Conservation (phyloP, 2,888 invertebrate species). For the Dilophus febrilis region DNA sequence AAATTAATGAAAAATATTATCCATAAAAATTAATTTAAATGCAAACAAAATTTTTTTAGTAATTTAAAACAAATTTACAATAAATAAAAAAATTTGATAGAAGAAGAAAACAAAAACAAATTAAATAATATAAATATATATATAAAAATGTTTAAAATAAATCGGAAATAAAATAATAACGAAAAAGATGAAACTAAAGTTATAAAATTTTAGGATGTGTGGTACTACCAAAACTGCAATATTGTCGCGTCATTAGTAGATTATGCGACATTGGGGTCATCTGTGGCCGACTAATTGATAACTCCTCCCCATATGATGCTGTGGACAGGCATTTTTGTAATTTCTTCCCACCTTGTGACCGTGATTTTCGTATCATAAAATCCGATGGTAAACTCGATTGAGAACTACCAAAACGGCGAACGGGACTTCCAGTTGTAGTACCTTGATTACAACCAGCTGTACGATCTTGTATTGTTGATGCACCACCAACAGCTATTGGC, state of each 20-base stretch:
- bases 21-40: no score
- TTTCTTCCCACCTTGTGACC: constrained; percentile 90
- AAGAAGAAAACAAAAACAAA: no score
- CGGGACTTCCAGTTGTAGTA: constrained; percentile 5
- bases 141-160: no score
- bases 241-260: constrained; percentile 74
- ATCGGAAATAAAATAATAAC: no score
- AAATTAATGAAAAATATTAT: no score
- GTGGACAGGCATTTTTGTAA: constrained; percentile 84
- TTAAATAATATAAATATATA: no score
- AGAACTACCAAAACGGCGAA: constrained; percentile 4
- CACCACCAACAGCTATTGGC: constrained; percentile 9
- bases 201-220: no score
- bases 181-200: no score
- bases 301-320: constrained; percentile 62
- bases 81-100: no score
- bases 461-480: constrained; percentile 4
- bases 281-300: constrained; percentile 25
- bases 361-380: constrained; percentile 57
- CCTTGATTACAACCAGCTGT: constrained; percentile 1
- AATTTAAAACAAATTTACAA: no score
- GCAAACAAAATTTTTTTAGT: no score
- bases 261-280: constrained; percentile 30
- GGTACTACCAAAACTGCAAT: constrained; percentile 89
- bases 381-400: constrained; percentile 22